A percentile compares a stretch with the other conserved stretches of the same genome.
Evolutionary conservation across 2,113 vertebrate genomes (phyloP).

Genomic region (Phylloscopus trochiloides): DNA sequence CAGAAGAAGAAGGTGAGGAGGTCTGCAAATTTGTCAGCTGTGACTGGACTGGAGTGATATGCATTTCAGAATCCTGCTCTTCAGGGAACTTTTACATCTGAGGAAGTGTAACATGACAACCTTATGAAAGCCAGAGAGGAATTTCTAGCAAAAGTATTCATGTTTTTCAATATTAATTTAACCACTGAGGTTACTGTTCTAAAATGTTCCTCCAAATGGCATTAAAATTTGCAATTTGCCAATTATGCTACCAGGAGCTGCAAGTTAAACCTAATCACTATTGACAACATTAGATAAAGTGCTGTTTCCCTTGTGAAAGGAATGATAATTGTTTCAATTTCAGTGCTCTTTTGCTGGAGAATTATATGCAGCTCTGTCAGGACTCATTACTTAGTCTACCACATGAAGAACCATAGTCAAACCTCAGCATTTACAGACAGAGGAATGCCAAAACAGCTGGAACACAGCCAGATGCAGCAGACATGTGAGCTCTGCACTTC

Average conservation of each 20-base stretch:
- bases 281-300: constrained; percentile 56
- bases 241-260: constrained; percentile 29
- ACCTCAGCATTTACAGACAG: not conserved
- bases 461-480: not conserved
- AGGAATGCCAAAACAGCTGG: not conserved
- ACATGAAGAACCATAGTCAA: constrained; percentile 9
- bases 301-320: constrained; percentile 37
- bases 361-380: constrained; percentile 54
- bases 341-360: constrained; percentile 19
- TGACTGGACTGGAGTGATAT: not conserved
- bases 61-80: not conserved
- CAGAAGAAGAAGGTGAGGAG: not conserved
- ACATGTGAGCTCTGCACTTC: accelerated
- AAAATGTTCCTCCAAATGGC: constrained; percentile 54
- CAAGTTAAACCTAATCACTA: constrained; percentile 64
- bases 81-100: not conserved
- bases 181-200: constrained; percentile 3
- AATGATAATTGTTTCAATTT: constrained; percentile 52
- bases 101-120: not conserved
- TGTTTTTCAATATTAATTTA: constrained; percentile 6
- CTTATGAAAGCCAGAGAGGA: not conserved
- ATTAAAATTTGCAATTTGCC: constrained; percentile 56
- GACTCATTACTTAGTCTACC: constrained; percentile 39
- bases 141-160: constrained; percentile 16
- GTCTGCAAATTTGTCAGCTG: not conserved